A percentile compares a stretch with the other conserved stretches of the same genome.
phyloP scores from a whole-genome alignment of 2,113 vertebrate species.

The Scomber colias region DNA sequence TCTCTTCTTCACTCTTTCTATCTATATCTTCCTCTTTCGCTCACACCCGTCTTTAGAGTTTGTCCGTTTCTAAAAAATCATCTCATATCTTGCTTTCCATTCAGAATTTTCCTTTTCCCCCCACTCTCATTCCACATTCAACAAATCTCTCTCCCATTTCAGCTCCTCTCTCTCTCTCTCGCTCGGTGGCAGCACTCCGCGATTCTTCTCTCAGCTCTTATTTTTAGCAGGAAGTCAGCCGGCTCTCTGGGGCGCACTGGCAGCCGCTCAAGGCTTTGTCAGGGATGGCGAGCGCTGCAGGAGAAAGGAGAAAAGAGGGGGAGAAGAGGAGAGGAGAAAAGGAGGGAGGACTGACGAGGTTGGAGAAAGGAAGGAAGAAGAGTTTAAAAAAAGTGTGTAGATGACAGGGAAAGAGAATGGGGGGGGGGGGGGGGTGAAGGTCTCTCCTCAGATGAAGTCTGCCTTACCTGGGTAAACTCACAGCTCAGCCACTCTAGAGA shows the following conservation, averaged over 20 bases:
- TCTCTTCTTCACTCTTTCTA: not conserved
- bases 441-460: constrained; percentile 13
- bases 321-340: not conserved
- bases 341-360: constrained; percentile 22
- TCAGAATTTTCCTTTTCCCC: not conserved
- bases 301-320: not conserved
- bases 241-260: constrained; percentile 66
- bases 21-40: not conserved
- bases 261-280: constrained; percentile 72
- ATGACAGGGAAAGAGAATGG: constrained; percentile 5
- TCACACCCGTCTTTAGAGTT: not conserved
- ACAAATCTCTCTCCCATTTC: constrained; percentile 8
- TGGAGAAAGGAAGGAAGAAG: constrained; percentile 14
- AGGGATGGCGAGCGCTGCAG: constrained; percentile 43
- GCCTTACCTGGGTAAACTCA: constrained; percentile 37
- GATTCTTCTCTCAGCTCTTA: constrained; percentile 51
- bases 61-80: not conserved
- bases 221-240: constrained; percentile 72
- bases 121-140: not conserved
- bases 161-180: constrained; percentile 15
- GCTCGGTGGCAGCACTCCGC: constrained; percentile 45
- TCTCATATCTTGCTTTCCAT: not conserved
- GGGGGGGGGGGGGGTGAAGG: not conserved
- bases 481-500: constrained; percentile 20
- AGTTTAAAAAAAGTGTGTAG: constrained; percentile 9